Evolutionary conservation across 2,888 invertebrate genomes (phyloP).

Genomic region (Archaeoteleia sp.): DNA sequence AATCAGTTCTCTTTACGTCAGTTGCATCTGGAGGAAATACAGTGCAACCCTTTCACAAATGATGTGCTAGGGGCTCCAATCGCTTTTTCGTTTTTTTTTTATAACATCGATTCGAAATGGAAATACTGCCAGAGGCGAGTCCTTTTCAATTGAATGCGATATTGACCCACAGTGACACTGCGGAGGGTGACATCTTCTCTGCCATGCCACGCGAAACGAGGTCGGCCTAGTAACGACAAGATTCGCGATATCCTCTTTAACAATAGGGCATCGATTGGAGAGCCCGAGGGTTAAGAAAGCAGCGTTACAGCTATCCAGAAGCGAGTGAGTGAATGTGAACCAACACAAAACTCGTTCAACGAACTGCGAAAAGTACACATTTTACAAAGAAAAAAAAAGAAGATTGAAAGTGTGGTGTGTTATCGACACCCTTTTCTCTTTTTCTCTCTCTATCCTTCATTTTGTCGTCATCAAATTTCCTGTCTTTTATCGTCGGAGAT

Average conservation of each 20-base stretch:
- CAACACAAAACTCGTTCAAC: slow-evolving; percentile 5
- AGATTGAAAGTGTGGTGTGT: slow-evolving; percentile 15
- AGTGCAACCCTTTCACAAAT: slow-evolving; percentile 28
- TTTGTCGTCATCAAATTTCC: no score
- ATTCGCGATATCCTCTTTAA: slow-evolving; percentile 33
- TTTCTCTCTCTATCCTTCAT: not conserved
- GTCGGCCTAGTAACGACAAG: slow-evolving; percentile 8
- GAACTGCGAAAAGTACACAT: slow-evolving; percentile 1
- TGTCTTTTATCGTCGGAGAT: no score
- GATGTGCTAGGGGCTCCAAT: slow-evolving; percentile 38
- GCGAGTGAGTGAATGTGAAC: not conserved
- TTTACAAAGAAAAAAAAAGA: not conserved
- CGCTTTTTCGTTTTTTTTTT: slow-evolving; percentile 13
- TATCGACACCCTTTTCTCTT: not conserved
- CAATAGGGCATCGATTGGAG: slow-evolving; percentile 19
- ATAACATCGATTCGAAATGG: slow-evolving; percentile 13
- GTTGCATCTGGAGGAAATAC: slow-evolving; percentile 21
- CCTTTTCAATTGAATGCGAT: slow-evolving; percentile 21
- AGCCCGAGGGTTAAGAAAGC: slow-evolving; percentile 15
- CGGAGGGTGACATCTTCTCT: slow-evolving; percentile 10
- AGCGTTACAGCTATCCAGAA: slow-evolving; percentile 5
- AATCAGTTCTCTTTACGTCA: slow-evolving; percentile 19
- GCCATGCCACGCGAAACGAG: slow-evolving; percentile 2
- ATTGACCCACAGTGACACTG: slow-evolving; percentile 18
- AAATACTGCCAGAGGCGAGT: slow-evolving; percentile 22